Evolutionary conservation across 2,888 invertebrate species (phyloP), one percentile per base, ranked within the genome.

Genomic region (Ellobium chinense): DNA sequence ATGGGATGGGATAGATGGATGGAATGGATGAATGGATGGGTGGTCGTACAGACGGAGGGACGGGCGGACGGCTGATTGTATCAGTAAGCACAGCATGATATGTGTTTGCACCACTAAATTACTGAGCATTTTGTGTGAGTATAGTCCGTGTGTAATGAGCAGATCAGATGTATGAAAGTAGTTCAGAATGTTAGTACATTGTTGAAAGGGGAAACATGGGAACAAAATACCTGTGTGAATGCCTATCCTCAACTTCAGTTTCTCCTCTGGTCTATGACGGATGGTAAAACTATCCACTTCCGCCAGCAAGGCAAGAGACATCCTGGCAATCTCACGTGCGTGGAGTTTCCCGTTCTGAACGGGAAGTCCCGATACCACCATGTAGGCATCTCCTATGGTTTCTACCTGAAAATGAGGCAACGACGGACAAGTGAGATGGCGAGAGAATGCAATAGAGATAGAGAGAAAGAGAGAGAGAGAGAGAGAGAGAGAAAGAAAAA

Each of bases 191-290:
- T n/a, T n/a, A n/a, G n/a, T n/a, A n/a, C n/a, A n/a, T n/a, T n/a
- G n/a, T n/a, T n/a, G n/a, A n/a, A n/a, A n/a, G n/a, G n/a, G n/a
- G n/a, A n/a, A n/a, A n/a, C n/a, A n/a, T n/a, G n/a, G n/a, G n/a
- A n/a, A n/a, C n/a, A n/a, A n/a, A 24, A 34, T 83, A 92, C 93
- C 94, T 66, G 97, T 96, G 94, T 99, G 98, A 88, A 99, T 94
- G 72, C 99, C 99, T 88, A 99, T 98, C 84, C 99, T 94, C 31
- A 99, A 94, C 91, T 96, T 97, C 46, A 99, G 94, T 89, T 97
- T 96, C 88, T 97, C 97, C 70, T 95, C 94, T 0, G 98, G 98
- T 81, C 97, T 94, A 93, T 99, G 99, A 81, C 96, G 95, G 88
- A 99, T 99, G 83, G 95, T 95, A 94, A 99, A 99, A 85, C 96